phyloP scores from a whole-genome alignment of 2,888 invertebrate genomes.

The Polydesmus complanatus region DNA sequence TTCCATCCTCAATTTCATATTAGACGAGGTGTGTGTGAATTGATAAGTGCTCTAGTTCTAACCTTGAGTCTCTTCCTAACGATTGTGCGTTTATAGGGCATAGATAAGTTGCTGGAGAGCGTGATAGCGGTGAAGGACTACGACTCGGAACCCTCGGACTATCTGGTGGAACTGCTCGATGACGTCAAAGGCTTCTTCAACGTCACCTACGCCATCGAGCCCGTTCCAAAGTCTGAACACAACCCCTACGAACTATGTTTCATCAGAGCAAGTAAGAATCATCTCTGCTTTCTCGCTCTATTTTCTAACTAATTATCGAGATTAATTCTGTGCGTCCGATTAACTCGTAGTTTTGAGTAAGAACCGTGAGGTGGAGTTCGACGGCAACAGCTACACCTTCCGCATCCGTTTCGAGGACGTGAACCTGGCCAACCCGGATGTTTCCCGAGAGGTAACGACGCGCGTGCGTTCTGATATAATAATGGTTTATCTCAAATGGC shows the following conservation, averaged over 20 bases:
- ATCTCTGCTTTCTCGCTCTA: too few relatives aligned
- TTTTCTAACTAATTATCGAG: too few relatives aligned
- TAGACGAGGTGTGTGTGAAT: too few relatives aligned
- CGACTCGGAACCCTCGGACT: conserved; percentile 6
- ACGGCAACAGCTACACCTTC: conserved; percentile 3
- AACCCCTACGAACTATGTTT: neutral
- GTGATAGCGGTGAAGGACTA: neutral
- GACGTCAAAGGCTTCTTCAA: conserved; percentile 5
- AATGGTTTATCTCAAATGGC: neutral
- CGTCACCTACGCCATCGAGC: neutral
- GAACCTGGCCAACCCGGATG: neutral
- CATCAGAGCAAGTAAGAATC: neutral
- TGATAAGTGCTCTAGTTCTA: too few relatives aligned
- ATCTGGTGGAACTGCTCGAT: conserved; percentile 7
- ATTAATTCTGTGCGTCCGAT: too few relatives aligned
- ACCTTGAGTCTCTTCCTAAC: too few relatives aligned
- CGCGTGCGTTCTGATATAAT: neutral
- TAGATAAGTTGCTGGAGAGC: too few relatives aligned
- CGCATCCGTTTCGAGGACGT: neutral
- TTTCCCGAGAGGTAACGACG: conserved; percentile 1
- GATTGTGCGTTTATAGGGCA: too few relatives aligned
- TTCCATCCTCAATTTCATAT: neutral
- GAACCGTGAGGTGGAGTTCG: neutral
- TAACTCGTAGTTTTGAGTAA: neutral
- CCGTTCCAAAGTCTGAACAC: neutral